Evolutionary conservation across 2,113 vertebrate species (phyloP).

Genomic region (Ondatra zibethicus): DNA sequence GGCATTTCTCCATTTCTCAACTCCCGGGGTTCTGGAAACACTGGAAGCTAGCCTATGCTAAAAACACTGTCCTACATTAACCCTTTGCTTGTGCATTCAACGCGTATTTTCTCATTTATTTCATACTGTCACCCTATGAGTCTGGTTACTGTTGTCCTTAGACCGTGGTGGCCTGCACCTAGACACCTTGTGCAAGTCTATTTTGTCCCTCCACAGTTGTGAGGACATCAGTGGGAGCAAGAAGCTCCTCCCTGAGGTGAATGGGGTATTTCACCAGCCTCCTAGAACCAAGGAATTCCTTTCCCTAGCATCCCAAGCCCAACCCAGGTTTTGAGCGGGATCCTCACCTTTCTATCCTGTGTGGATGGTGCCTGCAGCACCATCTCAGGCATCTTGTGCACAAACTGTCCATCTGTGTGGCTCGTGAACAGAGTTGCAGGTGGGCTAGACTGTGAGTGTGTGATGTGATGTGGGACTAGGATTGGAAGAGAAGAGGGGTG

Average conservation of each 20-base stretch:
- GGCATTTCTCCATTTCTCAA: neutral
- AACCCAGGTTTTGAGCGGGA: neutral
- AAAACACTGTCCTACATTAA: neutral
- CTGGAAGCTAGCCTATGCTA: neutral
- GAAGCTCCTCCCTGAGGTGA: neutral
- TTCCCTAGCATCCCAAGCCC: neutral
- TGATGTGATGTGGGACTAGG: neutral
- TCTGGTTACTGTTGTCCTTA: neutral
- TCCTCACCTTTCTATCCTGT: neutral
- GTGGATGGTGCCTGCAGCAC: neutral
- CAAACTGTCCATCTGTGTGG: neutral
- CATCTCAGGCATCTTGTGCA: neutral
- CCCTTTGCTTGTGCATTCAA: neutral
- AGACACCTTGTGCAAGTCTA: accelerated
- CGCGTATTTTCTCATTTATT: neutral
- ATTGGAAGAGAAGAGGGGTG: neutral
- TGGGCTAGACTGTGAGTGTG: neutral
- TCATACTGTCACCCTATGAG: neutral
- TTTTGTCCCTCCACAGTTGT: neutral
- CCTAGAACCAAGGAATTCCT: neutral
- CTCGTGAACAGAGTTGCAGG: neutral
- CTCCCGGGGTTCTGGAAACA: neutral
- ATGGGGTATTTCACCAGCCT: neutral
- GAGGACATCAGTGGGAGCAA: neutral
- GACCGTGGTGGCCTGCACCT: no score